Conservation (phyloP, 2,113 vertebrate species). For the Hippocampus guttulatus region DNA sequence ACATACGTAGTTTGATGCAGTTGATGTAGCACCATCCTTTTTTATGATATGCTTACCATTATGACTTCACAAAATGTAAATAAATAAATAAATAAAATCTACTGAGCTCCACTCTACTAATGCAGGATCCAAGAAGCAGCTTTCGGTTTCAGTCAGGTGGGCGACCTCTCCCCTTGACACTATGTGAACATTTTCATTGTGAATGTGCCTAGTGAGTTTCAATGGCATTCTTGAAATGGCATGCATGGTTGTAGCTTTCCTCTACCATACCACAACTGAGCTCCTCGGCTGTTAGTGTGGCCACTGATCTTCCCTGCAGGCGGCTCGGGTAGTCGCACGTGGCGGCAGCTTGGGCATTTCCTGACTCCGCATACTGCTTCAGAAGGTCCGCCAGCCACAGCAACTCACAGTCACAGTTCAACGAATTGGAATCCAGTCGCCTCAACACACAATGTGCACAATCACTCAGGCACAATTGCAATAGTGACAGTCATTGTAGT, state of each 20-base stretch:
- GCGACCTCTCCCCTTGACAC: not conserved
- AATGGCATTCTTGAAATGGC: not conserved
- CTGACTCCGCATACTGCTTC: slow-evolving; percentile 85
- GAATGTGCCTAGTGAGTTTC: not conserved
- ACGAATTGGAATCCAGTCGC: slow-evolving; percentile 90
- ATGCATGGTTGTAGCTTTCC: not conserved
- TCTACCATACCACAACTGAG: slow-evolving; percentile 88
- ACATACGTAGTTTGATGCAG: not conserved
- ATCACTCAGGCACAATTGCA: slow-evolving; percentile 8
- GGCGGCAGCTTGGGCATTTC: slow-evolving; percentile 91
- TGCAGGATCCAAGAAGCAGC: not conserved
- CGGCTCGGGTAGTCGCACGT: slow-evolving; percentile 88
- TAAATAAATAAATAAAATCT: no score
- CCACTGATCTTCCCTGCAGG: slow-evolving; percentile 92
- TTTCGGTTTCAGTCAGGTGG: not conserved
- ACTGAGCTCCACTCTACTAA: not conserved
- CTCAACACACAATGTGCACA: slow-evolving; percentile 61
- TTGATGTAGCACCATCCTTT: not conserved
- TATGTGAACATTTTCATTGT: not conserved
- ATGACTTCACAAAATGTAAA: no score
- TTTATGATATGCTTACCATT: no score
- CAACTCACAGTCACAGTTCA: slow-evolving; percentile 94
- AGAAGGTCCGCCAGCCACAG: slow-evolving; percentile 92
- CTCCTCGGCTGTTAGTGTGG: slow-evolving; percentile 88
- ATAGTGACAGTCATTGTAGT: not conserved